These are phyloP conservation scores for Halcyon senegalensis DNA, from an alignment of 2,113 vertebrate species.

Conservation along the genomic window DNA sequence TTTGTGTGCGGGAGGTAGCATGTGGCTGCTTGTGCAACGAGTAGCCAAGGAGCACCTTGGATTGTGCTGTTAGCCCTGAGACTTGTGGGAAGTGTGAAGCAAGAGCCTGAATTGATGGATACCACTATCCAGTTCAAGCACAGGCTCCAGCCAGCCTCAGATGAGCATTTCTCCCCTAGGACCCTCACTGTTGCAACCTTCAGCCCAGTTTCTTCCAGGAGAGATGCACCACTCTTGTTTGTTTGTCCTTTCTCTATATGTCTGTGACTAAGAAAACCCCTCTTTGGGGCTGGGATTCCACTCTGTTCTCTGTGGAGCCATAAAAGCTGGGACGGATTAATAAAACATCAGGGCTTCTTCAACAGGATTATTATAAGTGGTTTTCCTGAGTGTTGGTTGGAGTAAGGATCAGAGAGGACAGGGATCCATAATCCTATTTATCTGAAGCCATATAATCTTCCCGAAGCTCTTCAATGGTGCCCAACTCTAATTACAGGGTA, in stretches of 20 bases:
- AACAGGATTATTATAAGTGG: constrained; percentile 66
- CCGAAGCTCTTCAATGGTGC: constrained; percentile 74
- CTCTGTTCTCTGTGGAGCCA: background rate
- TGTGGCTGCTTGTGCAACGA: background rate
- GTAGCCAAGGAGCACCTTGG: background rate
- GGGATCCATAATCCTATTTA: constrained; percentile 72
- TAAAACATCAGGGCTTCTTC: constrained; percentile 49
- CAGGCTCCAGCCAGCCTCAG: background rate
- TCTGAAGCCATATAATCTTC: constrained; percentile 77
- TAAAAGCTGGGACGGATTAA: background rate
- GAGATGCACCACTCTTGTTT: too few relatives aligned
- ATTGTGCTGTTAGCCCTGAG: background rate
- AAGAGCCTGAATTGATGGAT: background rate
- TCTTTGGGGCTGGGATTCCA: background rate
- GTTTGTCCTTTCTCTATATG: background rate
- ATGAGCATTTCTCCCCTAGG: background rate
- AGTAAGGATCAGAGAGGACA: constrained; percentile 65
- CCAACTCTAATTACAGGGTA: constrained; percentile 71
- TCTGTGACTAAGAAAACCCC: background rate
- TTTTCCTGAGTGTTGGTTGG: constrained; percentile 65
- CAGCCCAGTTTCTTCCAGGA: background rate
- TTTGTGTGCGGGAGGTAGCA: constrained; percentile 11
- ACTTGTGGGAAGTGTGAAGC: background rate
- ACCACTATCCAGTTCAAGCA: background rate
- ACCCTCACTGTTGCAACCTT: background rate